phyloP scores from a whole-genome alignment of 1,140 invertebrate species.

The Bradysia coprophila region DNA sequence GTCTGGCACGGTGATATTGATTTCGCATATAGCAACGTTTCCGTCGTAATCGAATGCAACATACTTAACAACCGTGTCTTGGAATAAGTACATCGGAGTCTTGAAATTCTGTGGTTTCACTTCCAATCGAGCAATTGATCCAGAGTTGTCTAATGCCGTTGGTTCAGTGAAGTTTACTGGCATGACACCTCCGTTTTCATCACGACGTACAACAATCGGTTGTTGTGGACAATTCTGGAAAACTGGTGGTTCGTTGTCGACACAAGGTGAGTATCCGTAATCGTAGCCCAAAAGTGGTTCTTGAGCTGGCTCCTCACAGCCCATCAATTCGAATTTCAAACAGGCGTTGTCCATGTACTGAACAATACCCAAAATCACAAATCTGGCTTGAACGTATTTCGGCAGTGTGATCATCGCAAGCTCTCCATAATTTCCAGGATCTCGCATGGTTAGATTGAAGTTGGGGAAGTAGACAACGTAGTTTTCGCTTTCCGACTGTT shows the following conservation, averaged over 20 bases:
- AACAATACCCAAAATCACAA: conserved; percentile 84
- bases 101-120: conserved; percentile 79
- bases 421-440: conserved; percentile 86
- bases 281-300: conserved; percentile 81
- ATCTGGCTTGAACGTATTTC: conserved; percentile 80
- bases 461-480: conserved; percentile 94
- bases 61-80: conserved; percentile 86
- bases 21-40: conserved; percentile 91
- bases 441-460: conserved; percentile 81
- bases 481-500: conserved; percentile 80
- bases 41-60: conserved; percentile 93
- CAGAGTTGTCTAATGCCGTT: conserved; percentile 82
- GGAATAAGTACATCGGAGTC: conserved; percentile 74
- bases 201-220: conserved; percentile 75
- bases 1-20: conserved; percentile 87
- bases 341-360: conserved; percentile 94
- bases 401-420: conserved; percentile 89
- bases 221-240: conserved; percentile 92
- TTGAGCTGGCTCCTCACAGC: conserved; percentile 66
- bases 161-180: conserved; percentile 88
- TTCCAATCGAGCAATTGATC: conserved; percentile 79
- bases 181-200: conserved; percentile 64
- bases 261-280: conserved; percentile 83
- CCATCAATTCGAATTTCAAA: conserved; percentile 90
- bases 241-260: conserved; percentile 88